Base-by-base conservation (phyloP, 2,888 invertebrate species). In the Cheilosia urbana region DNA sequence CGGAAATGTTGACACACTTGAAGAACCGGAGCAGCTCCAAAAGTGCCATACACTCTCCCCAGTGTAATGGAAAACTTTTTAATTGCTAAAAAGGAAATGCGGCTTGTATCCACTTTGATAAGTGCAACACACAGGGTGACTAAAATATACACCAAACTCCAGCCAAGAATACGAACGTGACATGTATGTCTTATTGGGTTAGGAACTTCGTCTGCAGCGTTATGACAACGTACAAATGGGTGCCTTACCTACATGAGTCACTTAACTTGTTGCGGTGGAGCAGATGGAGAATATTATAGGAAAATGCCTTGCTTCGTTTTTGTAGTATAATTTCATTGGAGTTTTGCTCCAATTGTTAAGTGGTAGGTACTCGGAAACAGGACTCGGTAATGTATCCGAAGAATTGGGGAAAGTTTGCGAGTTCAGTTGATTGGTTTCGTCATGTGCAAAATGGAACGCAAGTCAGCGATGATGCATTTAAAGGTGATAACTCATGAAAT, bases 21-120 rank as follows among this genome's bases (percentile, higher is more conserved):
- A 11, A 19, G n/a, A 57, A 57, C 24, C 17, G 13, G 4, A 21
- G 55, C 37, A 63, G 57, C 27, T 27, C 55, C 34, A 57, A 63
- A 63, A 57, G 78, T 37, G 34, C 17, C 3, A 0, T 7, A 15
- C 30, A n/a, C 37, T 34, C 47, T 51, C 53, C 45, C 34, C 13
- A 58, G 53, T 82, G 77, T 47, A 57, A 62, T 77, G 37, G 42
- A 77, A 83, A 83, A 72, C 42, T 78, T 69, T 83, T 79, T 79
- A 84, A 84, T 84, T 84, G 83, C 65, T 53, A 79, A 73, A 65
- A 72, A 69, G 73, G 63, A 69, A 79, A 79, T 69, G 75, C 55
- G 55, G 69, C 71, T 69, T 69, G 57, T 68, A 58, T 60, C 47
- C 30, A 53, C 45, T 65, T 65, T 75, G 49, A 30, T 21, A n/a